phyloP scores from a whole-genome alignment of 2,113 vertebrate species.

The Ifrita kowaldi region DNA sequence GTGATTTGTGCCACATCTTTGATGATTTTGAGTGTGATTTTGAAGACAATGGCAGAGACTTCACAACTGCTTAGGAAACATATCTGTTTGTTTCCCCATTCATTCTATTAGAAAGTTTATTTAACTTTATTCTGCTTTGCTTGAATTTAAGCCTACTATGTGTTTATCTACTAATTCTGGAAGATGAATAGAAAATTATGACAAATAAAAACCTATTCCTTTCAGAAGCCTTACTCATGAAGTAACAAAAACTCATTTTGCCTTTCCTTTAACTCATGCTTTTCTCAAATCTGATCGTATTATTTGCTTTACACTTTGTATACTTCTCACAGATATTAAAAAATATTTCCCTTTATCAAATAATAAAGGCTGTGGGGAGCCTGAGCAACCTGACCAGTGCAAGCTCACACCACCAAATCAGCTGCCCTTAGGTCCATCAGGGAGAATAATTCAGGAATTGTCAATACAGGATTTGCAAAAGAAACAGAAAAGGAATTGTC shows the following conservation, averaged over 20 bases:
- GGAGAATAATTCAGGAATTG: background rate
- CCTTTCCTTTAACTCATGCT: background rate
- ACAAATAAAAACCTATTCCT: background rate
- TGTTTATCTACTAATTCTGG: background rate
- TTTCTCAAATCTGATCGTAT: background rate
- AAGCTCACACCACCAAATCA: background rate
- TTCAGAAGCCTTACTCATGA: background rate
- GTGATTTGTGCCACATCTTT: background rate
- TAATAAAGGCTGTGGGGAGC: background rate
- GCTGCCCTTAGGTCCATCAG: background rate
- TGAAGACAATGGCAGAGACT: background rate
- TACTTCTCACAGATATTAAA: background rate
- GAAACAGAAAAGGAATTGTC: background rate
- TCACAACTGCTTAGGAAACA: background rate
- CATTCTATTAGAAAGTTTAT: background rate
- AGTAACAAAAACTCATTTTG: background rate
- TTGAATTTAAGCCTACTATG: background rate
- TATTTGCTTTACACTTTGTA: background rate
- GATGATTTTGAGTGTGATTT: background rate
- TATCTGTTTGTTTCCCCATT: background rate
- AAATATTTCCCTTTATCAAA: background rate
- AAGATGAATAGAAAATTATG: background rate
- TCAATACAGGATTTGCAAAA: accelerated
- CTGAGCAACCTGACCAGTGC: background rate
- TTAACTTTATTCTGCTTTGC: background rate